Evolutionary conservation across 64 coral and sea anemone genomes (phyloP).

Genomic region (Hydrozoanthus tunicans): DNA sequence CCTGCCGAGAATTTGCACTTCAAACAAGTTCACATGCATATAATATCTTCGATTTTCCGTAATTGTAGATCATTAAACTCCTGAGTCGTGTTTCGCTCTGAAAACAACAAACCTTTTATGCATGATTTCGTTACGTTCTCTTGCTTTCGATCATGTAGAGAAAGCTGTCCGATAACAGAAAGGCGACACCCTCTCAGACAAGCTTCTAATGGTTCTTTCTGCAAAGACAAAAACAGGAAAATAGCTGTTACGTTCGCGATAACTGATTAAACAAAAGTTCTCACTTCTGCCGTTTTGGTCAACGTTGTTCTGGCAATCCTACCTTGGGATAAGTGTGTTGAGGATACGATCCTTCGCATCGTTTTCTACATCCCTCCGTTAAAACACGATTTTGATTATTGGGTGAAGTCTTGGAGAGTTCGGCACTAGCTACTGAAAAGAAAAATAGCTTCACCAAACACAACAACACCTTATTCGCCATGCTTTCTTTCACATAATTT

Average conservation of each 20-base stretch:
- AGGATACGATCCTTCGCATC: constrained; percentile 64
- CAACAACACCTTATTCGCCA: constrained; percentile 44
- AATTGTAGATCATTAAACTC: too few species aligned
- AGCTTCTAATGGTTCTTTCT: constrained; percentile 66
- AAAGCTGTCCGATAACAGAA: constrained; percentile 57
- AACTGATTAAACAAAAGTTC: too few species aligned
- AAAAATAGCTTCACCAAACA: not conserved
- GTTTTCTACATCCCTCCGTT: constrained; percentile 49
- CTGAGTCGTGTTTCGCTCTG: not conserved
- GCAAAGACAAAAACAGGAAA: not conserved
- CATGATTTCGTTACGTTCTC: constrained; percentile 36
- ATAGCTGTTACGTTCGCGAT: not conserved
- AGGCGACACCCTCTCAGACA: constrained; percentile 74
- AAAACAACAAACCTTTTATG: constrained; percentile 33
- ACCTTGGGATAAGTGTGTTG: constrained; percentile 77
- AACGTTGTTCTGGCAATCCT: not conserved
- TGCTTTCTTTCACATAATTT: not conserved
- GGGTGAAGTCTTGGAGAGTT: not conserved
- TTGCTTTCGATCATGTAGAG: constrained; percentile 1
- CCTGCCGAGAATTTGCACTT: too few species aligned
- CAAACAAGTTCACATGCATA: too few species aligned
- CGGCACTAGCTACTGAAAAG: not conserved
- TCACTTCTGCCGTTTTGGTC: too few species aligned
- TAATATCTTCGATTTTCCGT: too few species aligned
- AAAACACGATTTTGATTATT: constrained; percentile 2